Evolutionary conservation across 2,888 invertebrate species (phyloP).

Genomic region (Gastracanthus pulcherrimus): DNA sequence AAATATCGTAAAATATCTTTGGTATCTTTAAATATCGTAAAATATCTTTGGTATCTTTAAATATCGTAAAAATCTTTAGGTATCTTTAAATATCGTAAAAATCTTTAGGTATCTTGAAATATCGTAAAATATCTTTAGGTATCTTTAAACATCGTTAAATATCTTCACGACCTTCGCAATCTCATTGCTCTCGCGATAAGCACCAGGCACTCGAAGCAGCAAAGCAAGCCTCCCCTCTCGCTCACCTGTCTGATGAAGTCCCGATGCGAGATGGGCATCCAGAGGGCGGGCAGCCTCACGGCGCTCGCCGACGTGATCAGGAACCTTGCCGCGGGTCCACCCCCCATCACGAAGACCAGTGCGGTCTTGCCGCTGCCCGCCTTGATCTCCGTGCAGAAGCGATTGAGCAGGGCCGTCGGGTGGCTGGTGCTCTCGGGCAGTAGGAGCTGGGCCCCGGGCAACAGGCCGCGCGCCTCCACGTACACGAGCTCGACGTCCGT

Average conservation of each 20-base stretch:
- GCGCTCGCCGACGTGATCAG: slow-evolving; percentile 73
- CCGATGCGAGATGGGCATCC: slow-evolving; percentile 74
- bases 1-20: too few relatives aligned
- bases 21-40: too few relatives aligned
- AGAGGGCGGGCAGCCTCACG: slow-evolving; percentile 72
- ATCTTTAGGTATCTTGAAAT: background rate
- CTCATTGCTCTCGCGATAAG: background rate
- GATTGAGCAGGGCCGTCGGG: slow-evolving; percentile 65
- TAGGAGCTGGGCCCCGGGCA: slow-evolving; percentile 68
- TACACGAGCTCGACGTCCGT: slow-evolving; percentile 73
- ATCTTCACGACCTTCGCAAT: background rate
- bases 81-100: too few relatives aligned
- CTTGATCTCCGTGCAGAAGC: slow-evolving; percentile 73
- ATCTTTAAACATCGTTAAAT: too few relatives aligned
- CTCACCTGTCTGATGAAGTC: slow-evolving; percentile 74
- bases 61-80: too few relatives aligned
- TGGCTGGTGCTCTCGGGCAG: slow-evolving; percentile 21
- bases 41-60: too few relatives aligned
- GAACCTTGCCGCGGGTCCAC: slow-evolving; percentile 74
- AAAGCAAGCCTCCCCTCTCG: too few relatives aligned
- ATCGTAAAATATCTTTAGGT: too few relatives aligned
- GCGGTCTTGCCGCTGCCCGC: slow-evolving; percentile 71
- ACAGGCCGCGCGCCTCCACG: slow-evolving; percentile 68
- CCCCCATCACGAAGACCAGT: slow-evolving; percentile 72
- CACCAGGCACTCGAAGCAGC: background rate